Evolutionary conservation across 2,797 vertebrate species (phyloP).

Genomic region (Antrozous pallidus): DNA sequence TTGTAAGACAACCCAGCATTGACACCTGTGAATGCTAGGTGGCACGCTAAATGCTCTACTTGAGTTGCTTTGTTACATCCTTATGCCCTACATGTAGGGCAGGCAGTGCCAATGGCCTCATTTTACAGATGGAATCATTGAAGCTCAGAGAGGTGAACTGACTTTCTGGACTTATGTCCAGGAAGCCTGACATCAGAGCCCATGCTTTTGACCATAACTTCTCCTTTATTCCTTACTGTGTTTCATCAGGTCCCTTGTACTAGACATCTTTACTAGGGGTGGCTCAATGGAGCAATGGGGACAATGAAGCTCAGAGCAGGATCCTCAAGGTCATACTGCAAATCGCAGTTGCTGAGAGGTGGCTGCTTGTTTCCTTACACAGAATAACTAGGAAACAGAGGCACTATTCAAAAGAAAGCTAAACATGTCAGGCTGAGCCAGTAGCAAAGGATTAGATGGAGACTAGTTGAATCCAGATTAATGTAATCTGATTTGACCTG

Average conservation of each 20-base stretch:
- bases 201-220: neutral
- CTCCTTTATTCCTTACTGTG: neutral
- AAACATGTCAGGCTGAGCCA: neutral
- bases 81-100: fast-evolving
- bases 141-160: neutral
- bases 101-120: neutral
- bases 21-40: neutral
- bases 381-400: neutral
- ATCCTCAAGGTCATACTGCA: neutral
- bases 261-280: neutral
- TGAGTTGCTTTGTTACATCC: neutral
- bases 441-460: neutral
- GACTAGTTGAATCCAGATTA: neutral
- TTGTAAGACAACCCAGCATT: neutral
- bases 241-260: neutral
- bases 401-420: neutral
- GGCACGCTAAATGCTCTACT: neutral
- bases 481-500: neutral
- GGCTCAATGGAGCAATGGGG: neutral
- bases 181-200: neutral
- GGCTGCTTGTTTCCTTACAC: neutral
- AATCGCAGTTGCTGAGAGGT: neutral
- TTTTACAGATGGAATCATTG: neutral
- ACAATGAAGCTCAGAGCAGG: neutral
- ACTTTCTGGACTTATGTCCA: neutral